These are phyloP conservation scores for Stictocephala bisonia DNA, from an alignment of 2,888 invertebrate genomes.

Conservation along the genomic window DNA sequence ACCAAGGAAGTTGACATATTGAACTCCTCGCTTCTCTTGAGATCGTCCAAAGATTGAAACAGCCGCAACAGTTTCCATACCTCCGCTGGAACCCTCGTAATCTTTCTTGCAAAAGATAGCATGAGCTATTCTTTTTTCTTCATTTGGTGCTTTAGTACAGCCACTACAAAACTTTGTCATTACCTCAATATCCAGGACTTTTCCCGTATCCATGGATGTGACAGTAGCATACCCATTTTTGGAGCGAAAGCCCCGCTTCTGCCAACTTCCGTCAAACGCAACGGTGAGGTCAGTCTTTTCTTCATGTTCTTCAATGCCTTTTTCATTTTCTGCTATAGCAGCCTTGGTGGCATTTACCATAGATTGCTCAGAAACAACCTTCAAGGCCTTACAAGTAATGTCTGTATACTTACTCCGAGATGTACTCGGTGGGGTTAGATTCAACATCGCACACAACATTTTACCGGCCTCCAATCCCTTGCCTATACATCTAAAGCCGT, in stretches of 20 bases:
- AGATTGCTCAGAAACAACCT: no score
- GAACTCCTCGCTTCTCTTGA: conserved; percentile 29
- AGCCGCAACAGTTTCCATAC: conserved; percentile 52
- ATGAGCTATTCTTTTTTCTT: conserved; percentile 12
- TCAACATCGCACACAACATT: no score
- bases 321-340: no score
- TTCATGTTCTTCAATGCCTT: neutral
- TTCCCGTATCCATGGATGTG: neutral
- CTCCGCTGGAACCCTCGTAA: conserved; percentile 48
- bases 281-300: conserved; percentile 5
- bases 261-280: conserved; percentile 11
- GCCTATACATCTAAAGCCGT: no score
- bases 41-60: conserved; percentile 48
- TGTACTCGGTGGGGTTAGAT: no score
- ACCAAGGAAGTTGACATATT: conserved; percentile 30
- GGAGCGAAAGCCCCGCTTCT: conserved; percentile 2
- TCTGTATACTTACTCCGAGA: no score
- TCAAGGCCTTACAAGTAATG: no score
- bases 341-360: no score
- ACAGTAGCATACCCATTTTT: conserved; percentile 7
- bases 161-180: conserved; percentile 11
- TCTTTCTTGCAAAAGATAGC: conserved; percentile 45
- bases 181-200: conserved; percentile 4
- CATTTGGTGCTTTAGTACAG: neutral
- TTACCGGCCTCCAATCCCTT: no score